Conservation (phyloP, 1,140 invertebrate genomes). For the Procambarus clarkii region DNA sequence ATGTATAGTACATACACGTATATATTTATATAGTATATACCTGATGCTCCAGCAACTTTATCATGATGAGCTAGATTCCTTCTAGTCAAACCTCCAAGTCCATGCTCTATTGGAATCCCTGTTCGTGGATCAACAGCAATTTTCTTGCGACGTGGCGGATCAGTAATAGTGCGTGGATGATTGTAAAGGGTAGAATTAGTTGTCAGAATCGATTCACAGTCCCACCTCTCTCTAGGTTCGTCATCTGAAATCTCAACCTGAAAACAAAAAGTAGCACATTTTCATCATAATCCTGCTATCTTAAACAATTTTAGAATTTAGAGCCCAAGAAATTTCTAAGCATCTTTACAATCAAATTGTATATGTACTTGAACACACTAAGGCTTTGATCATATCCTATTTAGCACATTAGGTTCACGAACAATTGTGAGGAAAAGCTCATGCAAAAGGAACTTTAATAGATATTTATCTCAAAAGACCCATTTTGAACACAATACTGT, state of each 20-base stretch:
- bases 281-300: too few species aligned
- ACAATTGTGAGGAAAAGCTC: too few species aligned
- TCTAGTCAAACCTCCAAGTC: constrained; percentile 42
- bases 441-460: too few species aligned
- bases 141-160: constrained; percentile 75
- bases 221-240: constrained; percentile 87
- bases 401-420: too few species aligned
- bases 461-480: too few species aligned
- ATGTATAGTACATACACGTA: too few species aligned
- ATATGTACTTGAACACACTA: too few species aligned
- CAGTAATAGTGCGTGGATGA: constrained; percentile 90
- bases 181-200: constrained; percentile 94
- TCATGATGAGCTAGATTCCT: constrained; percentile 70
- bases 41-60: not conserved
- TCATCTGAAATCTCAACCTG: constrained; percentile 80
- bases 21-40: not conserved
- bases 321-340: too few species aligned
- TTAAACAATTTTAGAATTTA: too few species aligned
- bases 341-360: too few species aligned
- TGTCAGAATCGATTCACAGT: constrained; percentile 94
- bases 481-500: too few species aligned
- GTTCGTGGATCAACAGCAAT: constrained; percentile 53
- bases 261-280: not conserved
- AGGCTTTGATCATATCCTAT: too few species aligned
- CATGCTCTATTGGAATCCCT: constrained; percentile 23